These are phyloP conservation scores for Bothrops jararaca DNA, from an alignment of 2,113 vertebrate species.

Conservation along the genomic window DNA sequence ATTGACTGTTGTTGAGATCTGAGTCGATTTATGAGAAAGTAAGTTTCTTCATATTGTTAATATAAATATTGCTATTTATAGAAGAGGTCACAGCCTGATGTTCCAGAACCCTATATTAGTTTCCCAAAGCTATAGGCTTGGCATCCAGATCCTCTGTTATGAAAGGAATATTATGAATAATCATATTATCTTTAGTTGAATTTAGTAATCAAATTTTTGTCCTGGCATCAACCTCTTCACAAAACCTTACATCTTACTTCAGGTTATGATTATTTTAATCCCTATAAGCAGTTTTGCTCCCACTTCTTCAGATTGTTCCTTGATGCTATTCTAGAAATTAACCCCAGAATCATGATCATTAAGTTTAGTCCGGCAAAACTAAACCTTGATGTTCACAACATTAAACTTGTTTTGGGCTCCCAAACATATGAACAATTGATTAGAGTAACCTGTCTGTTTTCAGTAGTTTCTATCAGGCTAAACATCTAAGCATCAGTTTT, in stretches of 20 bases:
- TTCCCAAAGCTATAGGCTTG: not conserved
- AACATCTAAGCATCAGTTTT: not conserved
- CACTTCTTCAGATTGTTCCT: not conserved
- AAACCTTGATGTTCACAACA: not conserved
- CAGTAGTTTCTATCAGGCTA: not conserved
- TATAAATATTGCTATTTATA: not conserved
- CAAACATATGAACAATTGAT: not conserved
- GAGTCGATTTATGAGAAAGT: not conserved
- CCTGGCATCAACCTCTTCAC: not conserved
- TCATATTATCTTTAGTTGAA: not conserved
- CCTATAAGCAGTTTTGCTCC: not conserved
- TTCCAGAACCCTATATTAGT: not conserved
- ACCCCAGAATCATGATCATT: not conserved
- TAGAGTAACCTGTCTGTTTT: not conserved
- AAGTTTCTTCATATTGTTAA: not conserved
- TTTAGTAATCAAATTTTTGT: not conserved
- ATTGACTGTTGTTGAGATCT: not conserved
- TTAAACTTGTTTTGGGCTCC: not conserved
- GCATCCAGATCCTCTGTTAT: not conserved
- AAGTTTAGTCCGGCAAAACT: not conserved
- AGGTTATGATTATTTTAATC: not conserved
- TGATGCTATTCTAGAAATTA: not conserved
- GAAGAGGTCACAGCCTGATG: not conserved
- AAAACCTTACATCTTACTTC: not conserved
- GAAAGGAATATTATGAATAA: not conserved